These are phyloP conservation scores for Synanthedon myopaeformis DNA, from an alignment of 2,888 invertebrate genomes.

Conservation along the genomic window DNA sequence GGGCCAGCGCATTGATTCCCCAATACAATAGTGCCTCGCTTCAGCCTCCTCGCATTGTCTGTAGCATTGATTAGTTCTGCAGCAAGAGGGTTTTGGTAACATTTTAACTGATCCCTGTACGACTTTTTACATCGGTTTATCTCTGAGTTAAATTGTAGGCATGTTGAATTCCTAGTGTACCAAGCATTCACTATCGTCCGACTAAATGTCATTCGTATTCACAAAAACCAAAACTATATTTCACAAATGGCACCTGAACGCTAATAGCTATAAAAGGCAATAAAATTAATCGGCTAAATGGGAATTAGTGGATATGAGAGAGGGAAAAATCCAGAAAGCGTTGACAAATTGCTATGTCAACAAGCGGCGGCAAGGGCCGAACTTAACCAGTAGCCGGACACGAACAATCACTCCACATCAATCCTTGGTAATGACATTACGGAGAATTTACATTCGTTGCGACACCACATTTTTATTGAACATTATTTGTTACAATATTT, in stretches of 20 bases:
- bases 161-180: too few species aligned
- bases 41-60: too few species aligned
- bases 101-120: too few species aligned
- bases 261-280: background rate
- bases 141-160: too few species aligned
- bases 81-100: too few species aligned
- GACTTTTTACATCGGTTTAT: too few species aligned
- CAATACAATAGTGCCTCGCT: too few species aligned
- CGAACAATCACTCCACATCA: background rate
- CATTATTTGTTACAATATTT: background rate
- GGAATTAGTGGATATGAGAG: slow-evolving; percentile 1
- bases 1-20: too few species aligned
- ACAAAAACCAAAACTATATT: too few species aligned
- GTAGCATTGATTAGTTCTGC: too few species aligned
- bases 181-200: too few species aligned
- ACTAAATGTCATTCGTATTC: too few species aligned
- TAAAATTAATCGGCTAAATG: slow-evolving; percentile 4
- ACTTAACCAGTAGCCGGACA: slow-evolving; percentile 4
- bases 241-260: background rate
- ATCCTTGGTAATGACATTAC: background rate
- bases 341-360: slow-evolving; percentile 7
- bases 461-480: background rate
- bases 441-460: background rate
- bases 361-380: background rate
- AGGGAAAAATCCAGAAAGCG: slow-evolving; percentile 3